phyloP scores from a whole-genome alignment of 1,140 invertebrate species.

The Lethrus apterus region DNA sequence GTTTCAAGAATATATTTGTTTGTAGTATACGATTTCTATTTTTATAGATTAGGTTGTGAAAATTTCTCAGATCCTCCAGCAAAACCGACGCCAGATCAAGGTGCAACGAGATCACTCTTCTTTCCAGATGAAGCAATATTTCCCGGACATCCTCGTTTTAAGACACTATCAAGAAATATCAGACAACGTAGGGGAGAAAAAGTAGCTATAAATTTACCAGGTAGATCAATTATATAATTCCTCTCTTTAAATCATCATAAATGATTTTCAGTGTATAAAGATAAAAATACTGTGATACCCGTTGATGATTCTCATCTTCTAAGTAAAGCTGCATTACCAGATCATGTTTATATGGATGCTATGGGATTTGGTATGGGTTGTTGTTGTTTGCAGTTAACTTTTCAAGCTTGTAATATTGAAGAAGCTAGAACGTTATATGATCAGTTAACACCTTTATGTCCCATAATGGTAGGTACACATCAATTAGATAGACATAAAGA shows the following conservation, averaged over 20 bases:
- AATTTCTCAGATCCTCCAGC: constrained; percentile 81
- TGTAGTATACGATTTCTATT: background rate
- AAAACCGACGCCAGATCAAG: constrained; percentile 60
- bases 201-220: constrained; percentile 92
- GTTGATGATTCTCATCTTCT: constrained; percentile 61
- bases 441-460: constrained; percentile 93
- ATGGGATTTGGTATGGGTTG: constrained; percentile 99
- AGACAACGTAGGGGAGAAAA: constrained; percentile 84
- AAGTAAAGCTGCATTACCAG: constrained; percentile 57
- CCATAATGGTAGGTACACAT: constrained; percentile 84
- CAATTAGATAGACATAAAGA: no score
- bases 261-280: constrained; percentile 70
- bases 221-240: constrained; percentile 50
- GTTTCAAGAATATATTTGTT: background rate
- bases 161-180: constrained; percentile 91
- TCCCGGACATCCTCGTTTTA: constrained; percentile 90
- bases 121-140: constrained; percentile 94
- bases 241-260: no score
- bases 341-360: constrained; percentile 94
- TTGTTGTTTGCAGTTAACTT: constrained; percentile 93
- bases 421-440: constrained; percentile 96
- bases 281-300: constrained; percentile 75
- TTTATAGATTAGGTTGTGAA: constrained; percentile 71
- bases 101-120: constrained; percentile 81
- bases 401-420: constrained; percentile 93